phyloP scores from a whole-genome alignment of 2,888 invertebrate species.

The Mythimna lalbum region DNA sequence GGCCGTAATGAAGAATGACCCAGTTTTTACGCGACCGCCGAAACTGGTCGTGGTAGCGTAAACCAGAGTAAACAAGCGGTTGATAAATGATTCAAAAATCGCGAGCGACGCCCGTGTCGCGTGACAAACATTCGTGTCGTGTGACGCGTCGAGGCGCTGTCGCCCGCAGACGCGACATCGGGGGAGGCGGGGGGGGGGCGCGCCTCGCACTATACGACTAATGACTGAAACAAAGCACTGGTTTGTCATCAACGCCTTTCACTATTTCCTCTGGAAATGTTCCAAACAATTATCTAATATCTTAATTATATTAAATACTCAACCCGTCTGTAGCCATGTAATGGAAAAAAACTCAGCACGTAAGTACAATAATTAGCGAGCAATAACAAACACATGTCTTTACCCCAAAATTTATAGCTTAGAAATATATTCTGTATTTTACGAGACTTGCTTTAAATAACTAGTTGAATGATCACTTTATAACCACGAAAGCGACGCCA shows the following conservation, averaged over 20 bases:
- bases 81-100: constrained; percentile 79
- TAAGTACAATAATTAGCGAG: constrained; percentile 18
- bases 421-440: constrained; percentile 37
- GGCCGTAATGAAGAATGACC: constrained; percentile 73
- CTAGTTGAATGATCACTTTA: constrained; percentile 50
- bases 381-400: constrained; percentile 32
- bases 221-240: constrained; percentile 66
- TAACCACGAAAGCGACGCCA: constrained; percentile 24
- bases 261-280: constrained; percentile 44
- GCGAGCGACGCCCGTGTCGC: constrained; percentile 66
- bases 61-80: constrained; percentile 72
- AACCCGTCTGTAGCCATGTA: constrained; percentile 18
- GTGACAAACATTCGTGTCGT: constrained; percentile 60
- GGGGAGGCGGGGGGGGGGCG: too few relatives aligned
- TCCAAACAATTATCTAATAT: constrained; percentile 36
- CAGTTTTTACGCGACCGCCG: constrained; percentile 65
- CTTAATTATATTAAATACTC: constrained; percentile 28
- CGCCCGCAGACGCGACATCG: constrained; percentile 58
- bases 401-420: constrained; percentile 22
- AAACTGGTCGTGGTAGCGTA: constrained; percentile 70
- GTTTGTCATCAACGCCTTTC: constrained; percentile 65
- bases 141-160: constrained; percentile 56
- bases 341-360: constrained; percentile 13
- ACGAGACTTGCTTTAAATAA: constrained; percentile 35
- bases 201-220: constrained; percentile 49